Base-by-base conservation (phyloP, 2,797 vertebrate species). In the Channallabes apus region DNA sequence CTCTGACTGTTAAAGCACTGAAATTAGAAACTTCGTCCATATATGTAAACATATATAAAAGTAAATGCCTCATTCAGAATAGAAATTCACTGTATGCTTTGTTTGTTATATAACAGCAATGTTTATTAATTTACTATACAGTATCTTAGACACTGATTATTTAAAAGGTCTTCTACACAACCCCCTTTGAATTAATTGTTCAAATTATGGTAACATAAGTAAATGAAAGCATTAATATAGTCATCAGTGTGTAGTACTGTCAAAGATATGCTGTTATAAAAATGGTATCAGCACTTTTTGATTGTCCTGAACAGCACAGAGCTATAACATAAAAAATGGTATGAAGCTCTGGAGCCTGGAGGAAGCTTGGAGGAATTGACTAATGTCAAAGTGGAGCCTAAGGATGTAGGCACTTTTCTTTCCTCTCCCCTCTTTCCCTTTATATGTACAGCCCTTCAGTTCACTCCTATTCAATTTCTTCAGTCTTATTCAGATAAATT, bases 341-440 rank as follows among this genome's bases (percentile, higher is more conserved):
- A 32, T 56, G 17, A 56, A 76, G n/a, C 73, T 32, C 17, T 76
- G 32, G 56, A 56, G 54, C 27, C 75, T 77, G 7, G 29, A 59
- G 54, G 29, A 77, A 32, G 75, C 75, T 77, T 20, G 3, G 18
- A 58, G 51, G 29, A 27, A 59, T 58, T 58, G 29, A 58, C 15
- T 54, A 56, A 75, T 75, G 72, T 54, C 72, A 77, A 77, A 22
- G 75, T 58, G 51, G 29, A 77, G 54, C 75, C 75, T 58, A 35
- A 77, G 54, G 75, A 59, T 77, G 27, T 59, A 58, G 4, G 27
- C 29, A 58, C 75, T 58, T 35, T 59, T 27, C 58, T 59, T 35
- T 59, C 54, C 9, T 77, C 17, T 77, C 27, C 29, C n/a, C n/a
- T 56, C 6, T 35, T 54, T 75, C 15, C 24, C 51, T 58, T 75